Evolutionary conservation across 2,888 invertebrate species (phyloP), one percentile per base, ranked within the genome.

Genomic region (Tetragonula carbonaria): DNA sequence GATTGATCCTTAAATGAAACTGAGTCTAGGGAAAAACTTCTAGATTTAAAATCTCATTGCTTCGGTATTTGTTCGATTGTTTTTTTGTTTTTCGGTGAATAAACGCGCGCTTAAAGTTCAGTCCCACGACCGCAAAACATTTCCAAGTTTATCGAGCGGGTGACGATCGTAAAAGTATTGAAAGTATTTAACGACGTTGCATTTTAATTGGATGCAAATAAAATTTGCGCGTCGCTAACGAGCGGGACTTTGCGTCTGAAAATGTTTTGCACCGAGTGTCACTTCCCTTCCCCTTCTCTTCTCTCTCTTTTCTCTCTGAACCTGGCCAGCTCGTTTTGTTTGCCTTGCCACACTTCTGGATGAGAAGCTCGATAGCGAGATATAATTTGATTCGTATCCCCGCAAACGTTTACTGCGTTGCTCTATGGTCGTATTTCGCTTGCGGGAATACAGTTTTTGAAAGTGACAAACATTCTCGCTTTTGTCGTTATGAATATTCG

Each of bases 161-260:
- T 63, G 33, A 53, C 73, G 55, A 62, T 55, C 53, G 53, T 51
- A 8, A 16, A 51, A 68, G 45, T 81, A 75, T 82, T 67, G 71
- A 67, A 63, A 67, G 74, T 76, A 81, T 83, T 83, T 83, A 81
- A 72, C 38, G 13, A 75, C 57, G 81, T 81, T 76, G 72, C 70
- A 51, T 83, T 81, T 83, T 81, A 83, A 83, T 81, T 73, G 81
- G 66, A 83, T 72, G 81, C 81, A 81, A 83, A 81, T 81, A 81
- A 83, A 81, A 81, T 66, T 57, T 51, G 23, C 18, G 21, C 16
- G 18, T n/a, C 75, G 23, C 76, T 81, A 83, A 83, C 81, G 81
- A 76, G 75, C 71, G 50, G 18, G 11, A 14, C n/a, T 33, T 67
- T 11, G 80, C 23, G n/a, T 71, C 77, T 77, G 38, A 53, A 59